Conservation (phyloP, 2,113 vertebrate genomes). For the Pseudolaguvia tuberculata region DNA sequence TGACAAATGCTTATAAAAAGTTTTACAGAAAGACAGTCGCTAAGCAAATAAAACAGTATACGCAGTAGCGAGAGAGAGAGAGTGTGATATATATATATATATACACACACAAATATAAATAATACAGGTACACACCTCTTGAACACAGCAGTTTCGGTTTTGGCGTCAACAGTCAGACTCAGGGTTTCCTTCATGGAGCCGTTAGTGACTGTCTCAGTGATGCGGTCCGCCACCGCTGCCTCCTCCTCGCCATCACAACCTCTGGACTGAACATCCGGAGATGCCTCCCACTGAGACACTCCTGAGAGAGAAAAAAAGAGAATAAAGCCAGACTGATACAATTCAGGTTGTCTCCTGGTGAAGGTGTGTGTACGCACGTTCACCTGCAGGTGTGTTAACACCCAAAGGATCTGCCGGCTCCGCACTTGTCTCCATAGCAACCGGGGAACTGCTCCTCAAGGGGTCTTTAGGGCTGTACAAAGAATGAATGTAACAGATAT, state of each 20-base stretch:
- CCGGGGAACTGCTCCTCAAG: constrained; percentile 89
- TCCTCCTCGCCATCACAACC: constrained; percentile 78
- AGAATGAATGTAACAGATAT: too few relatives aligned
- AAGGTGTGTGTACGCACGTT: constrained; percentile 40
- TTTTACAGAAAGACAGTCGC: neutral
- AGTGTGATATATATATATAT: neutral
- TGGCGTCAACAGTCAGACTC: constrained; percentile 98
- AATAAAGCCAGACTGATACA: neutral
- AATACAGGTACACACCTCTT: constrained; percentile 77
- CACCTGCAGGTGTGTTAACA: constrained; percentile 77
- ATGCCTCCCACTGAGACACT: constrained; percentile 62
- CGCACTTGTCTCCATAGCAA: constrained; percentile 95
- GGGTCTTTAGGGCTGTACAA: constrained; percentile 80
- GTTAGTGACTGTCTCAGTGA: constrained; percentile 97
- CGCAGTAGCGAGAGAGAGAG: neutral
- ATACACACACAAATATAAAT: too few relatives aligned
- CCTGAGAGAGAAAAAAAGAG: constrained; percentile 44
- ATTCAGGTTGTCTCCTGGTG: neutral
- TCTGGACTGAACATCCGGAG: constrained; percentile 58
- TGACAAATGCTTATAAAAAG: constrained; percentile 36
- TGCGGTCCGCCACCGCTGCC: constrained; percentile 76
- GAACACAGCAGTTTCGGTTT: constrained; percentile 97
- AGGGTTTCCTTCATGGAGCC: constrained; percentile 98
- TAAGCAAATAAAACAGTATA: neutral
- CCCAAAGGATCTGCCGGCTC: constrained; percentile 81